Base-by-base conservation (phyloP, 1,140 invertebrate genomes). In the Dryas iulia region DNA sequence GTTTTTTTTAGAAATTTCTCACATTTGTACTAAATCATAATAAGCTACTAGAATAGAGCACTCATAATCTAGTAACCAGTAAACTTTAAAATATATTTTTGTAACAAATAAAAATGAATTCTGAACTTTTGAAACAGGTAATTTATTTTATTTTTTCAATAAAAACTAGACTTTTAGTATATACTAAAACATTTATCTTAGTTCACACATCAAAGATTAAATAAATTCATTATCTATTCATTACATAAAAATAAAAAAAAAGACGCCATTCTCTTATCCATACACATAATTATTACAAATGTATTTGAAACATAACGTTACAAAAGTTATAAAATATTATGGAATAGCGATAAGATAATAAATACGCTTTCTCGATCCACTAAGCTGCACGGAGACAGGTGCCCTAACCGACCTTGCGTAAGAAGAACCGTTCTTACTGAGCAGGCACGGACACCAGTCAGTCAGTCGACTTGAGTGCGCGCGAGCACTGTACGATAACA, bases 361-460 rank as follows among this genome's bases (percentile, higher is more conserved):
- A 4, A 81, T 73, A 53, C 71, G 80, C 83, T 87, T 84, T 86
- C 81, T 74, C 79, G 77, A 72, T 73, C 56, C 64, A 65, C 35
- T 75, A 18, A 8, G 39, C 58, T 57, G 23, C 14, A 31, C 8
- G 72, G 59, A 73, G 69, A 78, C 76, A 78, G 75, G 76, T 71
- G 75, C 70, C 71, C 73, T 35, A 65, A 57, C 63, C 65, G 72
- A 59, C 71, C 77, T 86, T 86, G 81, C 82, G 83, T 76, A 84
- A 85, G 76, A 76, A 70, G 76, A 76, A 70, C 57, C 65, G 70
- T 33, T 68, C 59, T 66, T 8, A 57, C 35, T 18, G 35, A 30
- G 61, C 63, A 54, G 61, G 61, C 52, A 10, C 47, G 70, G 30
- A 58, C 39, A 59, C 52, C 28, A 60, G 31, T 8, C 35, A n/a